Base-by-base conservation (phyloP, 2,888 invertebrate species). In the Chrysolina haemoptera region DNA sequence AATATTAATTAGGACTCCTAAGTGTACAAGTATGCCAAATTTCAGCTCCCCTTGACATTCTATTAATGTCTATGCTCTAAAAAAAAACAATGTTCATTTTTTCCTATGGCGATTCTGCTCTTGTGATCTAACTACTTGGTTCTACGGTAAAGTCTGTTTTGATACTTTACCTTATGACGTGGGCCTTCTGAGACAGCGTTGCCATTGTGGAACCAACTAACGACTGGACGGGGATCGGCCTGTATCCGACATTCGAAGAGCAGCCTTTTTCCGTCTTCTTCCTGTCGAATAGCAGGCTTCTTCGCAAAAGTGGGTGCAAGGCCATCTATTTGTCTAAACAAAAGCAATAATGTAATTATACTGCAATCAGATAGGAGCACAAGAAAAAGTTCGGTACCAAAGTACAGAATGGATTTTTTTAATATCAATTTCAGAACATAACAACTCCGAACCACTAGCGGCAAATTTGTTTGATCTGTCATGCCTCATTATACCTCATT, bases 291-390 rank as follows among this genome's bases (percentile, higher is more conserved):
- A 84, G 97, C 94, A 78, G 98, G 98, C 90, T 98, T 98, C 91
- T 98, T 97, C 89, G 97, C 95, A 91, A 98, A 98, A 87, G 98
- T 98, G 86, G 98, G 98, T 89, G 98, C 97, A 89, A 96, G 94
- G 87, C 97, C 98, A 91, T 97, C 97, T 91, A 97, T 96, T 96
- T 97, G 97, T 92, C 97, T 97, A 90, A 12, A 89, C 85, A 85
- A 81, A 75, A 43, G 16, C 27, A 62, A 62, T 14, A 22, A 10
- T 22, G 10, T 8, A 11, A 22, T 27, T 5, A 27, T 5, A 59
- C 8, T 43, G 2, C 8, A 43, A 14, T 46, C 46, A 12, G 5
- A 14, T 46, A 14, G 46, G 8, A 12, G 35, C 6, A 8, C 35
- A 35, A 8, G 35, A 27, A 27, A 43, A 6, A 46, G 46, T 14